Percentiles rank a stretch among this genome's conserved stretches.
Conservation (phyloP, 2,113 vertebrate genomes). For the Leucopsar rothschildi region DNA sequence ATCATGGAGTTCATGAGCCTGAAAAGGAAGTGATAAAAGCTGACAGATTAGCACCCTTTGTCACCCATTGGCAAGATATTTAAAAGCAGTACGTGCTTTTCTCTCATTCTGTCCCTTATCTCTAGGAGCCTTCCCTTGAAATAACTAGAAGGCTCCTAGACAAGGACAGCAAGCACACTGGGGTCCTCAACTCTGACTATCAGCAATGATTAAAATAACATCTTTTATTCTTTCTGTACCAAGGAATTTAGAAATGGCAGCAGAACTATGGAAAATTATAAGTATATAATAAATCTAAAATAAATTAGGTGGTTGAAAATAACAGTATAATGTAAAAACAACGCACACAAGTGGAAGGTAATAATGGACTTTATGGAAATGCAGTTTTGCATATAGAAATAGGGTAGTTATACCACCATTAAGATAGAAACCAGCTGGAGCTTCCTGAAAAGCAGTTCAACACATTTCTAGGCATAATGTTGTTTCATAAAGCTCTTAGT, state of each 20-base stretch:
- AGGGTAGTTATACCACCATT: not conserved
- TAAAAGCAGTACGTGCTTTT: not conserved
- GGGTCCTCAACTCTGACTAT: not conserved
- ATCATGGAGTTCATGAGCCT: not conserved
- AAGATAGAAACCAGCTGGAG: conserved; percentile 25
- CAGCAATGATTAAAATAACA: not conserved
- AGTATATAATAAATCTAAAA: not conserved
- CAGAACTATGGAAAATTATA: not conserved
- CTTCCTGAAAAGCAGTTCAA: not conserved
- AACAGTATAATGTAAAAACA: not conserved
- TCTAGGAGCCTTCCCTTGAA: not conserved
- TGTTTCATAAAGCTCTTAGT: conserved; percentile 32
- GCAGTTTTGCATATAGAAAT: not conserved
- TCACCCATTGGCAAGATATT: not conserved
- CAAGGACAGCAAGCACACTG: not conserved
- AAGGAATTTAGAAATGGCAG: not conserved
- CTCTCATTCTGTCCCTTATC: not conserved
- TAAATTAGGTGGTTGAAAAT: not conserved
- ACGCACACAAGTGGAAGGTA: not conserved
- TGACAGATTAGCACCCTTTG: not conserved
- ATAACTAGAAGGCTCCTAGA: not conserved
- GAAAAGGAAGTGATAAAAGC: not conserved
- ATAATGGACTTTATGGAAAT: not conserved
- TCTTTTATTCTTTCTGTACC: not conserved
- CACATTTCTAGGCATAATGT: conserved; percentile 3